phyloP scores from a whole-genome alignment of 2,113 vertebrate genomes.

The Tychaedon coryphoeus region DNA sequence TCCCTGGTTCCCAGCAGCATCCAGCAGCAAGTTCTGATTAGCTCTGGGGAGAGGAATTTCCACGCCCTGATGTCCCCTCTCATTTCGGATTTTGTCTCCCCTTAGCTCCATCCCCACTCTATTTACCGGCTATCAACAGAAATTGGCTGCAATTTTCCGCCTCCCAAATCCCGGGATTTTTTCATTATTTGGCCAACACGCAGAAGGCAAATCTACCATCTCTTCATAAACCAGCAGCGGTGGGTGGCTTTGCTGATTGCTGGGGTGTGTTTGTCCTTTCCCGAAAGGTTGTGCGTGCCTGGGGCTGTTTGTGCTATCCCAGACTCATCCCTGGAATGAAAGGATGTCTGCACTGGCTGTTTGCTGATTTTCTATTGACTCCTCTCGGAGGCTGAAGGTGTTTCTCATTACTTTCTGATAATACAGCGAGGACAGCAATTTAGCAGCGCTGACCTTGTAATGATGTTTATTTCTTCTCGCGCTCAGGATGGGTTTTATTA shows the following conservation, averaged over 20 bases:
- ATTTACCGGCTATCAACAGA: background rate
- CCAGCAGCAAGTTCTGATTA: background rate
- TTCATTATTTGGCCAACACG: background rate
- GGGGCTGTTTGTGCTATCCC: background rate
- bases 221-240: background rate
- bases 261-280: background rate
- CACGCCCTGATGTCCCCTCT: background rate
- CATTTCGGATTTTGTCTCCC: background rate
- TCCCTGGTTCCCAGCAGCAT: too few species aligned
- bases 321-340: background rate
- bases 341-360: background rate
- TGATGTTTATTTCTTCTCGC: constrained; percentile 14
- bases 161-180: constrained; percentile 9
- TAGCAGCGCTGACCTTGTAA: constrained; percentile 7
- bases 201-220: background rate
- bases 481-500: background rate
- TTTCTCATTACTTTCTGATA: constrained; percentile 36
- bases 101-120: background rate
- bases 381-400: constrained; percentile 13
- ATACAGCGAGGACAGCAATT: background rate
- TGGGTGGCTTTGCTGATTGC: background rate
- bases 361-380: constrained; percentile 32
- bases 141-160: constrained; percentile 38
- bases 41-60: background rate
- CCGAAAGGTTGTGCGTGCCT: background rate